A percentile compares a stretch with the other conserved stretches of the same genome.
Evolutionary conservation across 2,113 vertebrate species (phyloP).

Genomic region (Hucho hucho): DNA sequence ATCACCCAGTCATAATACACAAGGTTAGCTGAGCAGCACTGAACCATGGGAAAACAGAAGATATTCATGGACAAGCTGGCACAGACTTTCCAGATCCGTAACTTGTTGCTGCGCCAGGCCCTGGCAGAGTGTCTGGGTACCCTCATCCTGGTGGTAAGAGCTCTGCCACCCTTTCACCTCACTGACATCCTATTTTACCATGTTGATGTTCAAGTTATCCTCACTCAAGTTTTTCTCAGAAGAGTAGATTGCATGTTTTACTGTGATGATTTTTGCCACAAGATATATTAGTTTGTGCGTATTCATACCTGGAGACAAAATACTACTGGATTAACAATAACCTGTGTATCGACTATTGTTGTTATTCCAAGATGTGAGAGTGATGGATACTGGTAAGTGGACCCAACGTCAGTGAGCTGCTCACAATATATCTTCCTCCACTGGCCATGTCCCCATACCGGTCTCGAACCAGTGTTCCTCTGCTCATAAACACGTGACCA

Average conservation of each 20-base stretch:
- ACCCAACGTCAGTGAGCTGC: too few species aligned
- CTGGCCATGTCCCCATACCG: too few species aligned
- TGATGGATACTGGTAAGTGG: too few species aligned
- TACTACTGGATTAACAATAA: too few species aligned
- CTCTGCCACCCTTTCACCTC: background rate
- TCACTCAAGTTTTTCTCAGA: background rate
- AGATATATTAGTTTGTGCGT: background rate
- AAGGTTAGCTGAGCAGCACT: background rate
- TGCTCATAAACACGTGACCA: too few species aligned
- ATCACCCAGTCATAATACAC: slow-evolving; percentile 2
- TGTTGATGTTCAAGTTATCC: too few species aligned
- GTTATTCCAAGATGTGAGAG: too few species aligned
- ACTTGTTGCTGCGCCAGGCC: slow-evolving; percentile 84
- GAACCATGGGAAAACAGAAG: slow-evolving; percentile 87
- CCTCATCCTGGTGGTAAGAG: slow-evolving; percentile 90
- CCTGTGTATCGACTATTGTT: too few species aligned
- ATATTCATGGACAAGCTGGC: slow-evolving; percentile 76
- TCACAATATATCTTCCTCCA: too few species aligned
- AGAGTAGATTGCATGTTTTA: background rate
- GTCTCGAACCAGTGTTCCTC: too few species aligned
- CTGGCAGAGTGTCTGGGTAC: slow-evolving; percentile 93
- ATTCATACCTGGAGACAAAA: background rate
- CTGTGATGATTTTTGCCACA: too few species aligned
- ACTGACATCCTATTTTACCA: background rate
- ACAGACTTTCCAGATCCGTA: slow-evolving; percentile 80